Evolutionary conservation across 2,113 vertebrate genomes (phyloP).

Genomic region (Turdus rufiventris): DNA sequence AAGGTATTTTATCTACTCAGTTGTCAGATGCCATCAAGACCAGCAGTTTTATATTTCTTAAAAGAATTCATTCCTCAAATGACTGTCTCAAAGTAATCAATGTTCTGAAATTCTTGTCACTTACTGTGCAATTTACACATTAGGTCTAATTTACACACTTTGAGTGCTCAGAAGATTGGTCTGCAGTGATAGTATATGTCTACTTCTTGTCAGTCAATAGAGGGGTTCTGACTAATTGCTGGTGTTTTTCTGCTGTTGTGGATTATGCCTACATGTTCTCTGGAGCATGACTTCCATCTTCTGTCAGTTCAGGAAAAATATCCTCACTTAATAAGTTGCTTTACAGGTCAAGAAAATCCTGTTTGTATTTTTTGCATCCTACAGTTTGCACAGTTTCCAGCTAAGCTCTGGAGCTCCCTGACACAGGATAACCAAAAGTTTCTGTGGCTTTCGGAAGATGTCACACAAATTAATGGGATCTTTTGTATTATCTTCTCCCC

Average conservation of each 20-base stretch:
- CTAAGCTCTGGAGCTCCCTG: neutral
- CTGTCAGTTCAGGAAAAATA: neutral
- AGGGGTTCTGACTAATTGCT: neutral
- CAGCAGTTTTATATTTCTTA: neutral
- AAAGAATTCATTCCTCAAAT: constrained; percentile 11
- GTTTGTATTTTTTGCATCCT: neutral
- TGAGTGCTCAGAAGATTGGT: neutral
- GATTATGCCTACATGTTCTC: neutral
- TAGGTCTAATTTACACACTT: neutral
- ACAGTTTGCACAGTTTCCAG: neutral
- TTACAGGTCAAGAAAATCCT: neutral
- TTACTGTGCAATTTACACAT: constrained; percentile 9
- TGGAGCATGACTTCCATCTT: neutral
- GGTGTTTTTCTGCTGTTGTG: neutral
- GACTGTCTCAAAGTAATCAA: neutral
- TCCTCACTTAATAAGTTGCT: neutral
- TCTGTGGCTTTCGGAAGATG: neutral
- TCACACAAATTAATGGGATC: neutral
- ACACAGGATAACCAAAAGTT: neutral
- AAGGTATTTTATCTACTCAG: constrained; percentile 11
- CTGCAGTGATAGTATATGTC: neutral
- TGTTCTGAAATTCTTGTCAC: constrained; percentile 17
- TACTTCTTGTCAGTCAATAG: neutral
- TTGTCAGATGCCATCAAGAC: neutral
- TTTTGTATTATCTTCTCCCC: neutral